Evolutionary conservation across 1,140 invertebrate species (phyloP).

Genomic region (Phortica variegata): DNA sequence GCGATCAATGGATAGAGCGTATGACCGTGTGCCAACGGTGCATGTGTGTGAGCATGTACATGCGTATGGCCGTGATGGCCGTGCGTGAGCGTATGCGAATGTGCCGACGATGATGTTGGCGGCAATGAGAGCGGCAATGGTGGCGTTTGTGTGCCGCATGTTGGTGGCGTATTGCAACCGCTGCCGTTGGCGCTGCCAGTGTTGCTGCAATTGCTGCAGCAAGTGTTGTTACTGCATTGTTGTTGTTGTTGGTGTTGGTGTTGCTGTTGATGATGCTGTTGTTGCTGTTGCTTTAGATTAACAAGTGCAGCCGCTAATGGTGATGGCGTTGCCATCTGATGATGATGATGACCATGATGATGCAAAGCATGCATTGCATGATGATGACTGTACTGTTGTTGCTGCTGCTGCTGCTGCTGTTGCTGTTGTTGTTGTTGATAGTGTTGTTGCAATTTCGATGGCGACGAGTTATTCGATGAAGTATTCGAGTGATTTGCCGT

Average conservation of each 20-base stretch:
- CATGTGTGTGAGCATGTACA: constrained; percentile 14
- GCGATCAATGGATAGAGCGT: constrained; percentile 44
- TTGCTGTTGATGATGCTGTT: constrained; percentile 25
- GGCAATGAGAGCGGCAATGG: constrained; percentile 10
- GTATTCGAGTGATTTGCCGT: no score
- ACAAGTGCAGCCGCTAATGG: constrained; percentile 25
- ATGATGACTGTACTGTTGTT: constrained; percentile 34
- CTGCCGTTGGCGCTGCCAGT: constrained; percentile 8
- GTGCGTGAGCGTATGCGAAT: no score
- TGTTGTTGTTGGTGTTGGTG: constrained; percentile 8
- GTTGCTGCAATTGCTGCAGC: constrained; percentile 12
- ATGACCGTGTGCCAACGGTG: constrained; percentile 30
- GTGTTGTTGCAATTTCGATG: constrained; percentile 20
- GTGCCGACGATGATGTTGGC: constrained; percentile 27
- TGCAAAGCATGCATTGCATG: constrained; percentile 18
- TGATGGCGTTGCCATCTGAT: constrained; percentile 40
- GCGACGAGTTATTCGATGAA: constrained; percentile 34
- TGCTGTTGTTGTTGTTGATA: neutral
- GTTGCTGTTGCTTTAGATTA: no score
- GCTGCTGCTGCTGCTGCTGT: constrained; percentile 14
- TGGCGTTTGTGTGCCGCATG: constrained; percentile 31
- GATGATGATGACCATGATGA: constrained; percentile 31
- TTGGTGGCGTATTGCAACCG: constrained; percentile 8
- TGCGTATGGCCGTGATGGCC: no score
- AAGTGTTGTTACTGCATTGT: constrained; percentile 10